Evolutionary conservation across 2,113 vertebrate genomes (phyloP), one percentile per base, ranked within the genome.

Genomic region (Chloropsis hardwickii): DNA sequence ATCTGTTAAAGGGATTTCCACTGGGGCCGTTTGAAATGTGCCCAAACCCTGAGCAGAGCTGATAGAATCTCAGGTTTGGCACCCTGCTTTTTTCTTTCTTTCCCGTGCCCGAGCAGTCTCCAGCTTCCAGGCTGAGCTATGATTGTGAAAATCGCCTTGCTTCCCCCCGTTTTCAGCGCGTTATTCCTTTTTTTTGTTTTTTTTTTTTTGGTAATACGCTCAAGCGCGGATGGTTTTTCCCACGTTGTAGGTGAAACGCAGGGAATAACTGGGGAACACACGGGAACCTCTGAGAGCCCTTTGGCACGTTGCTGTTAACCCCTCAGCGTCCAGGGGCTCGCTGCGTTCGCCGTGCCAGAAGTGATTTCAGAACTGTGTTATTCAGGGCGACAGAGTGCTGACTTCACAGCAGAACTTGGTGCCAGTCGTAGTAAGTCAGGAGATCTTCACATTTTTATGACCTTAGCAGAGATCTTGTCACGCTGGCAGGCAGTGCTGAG

Each of bases 281-380:
- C 9, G 18, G 20, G 44, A 58, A 2, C 19, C 44, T 35, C 72
- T 62, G 6, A 50, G 73, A 5, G 16, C 3, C 29, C 9, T 18
- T 19, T 51, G 42, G n/a, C 20, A 17, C 16, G 1, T 47, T 24
- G 39, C 70, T 84, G 78, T 54, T 56, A 33, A 50, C 62, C 58
- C 10, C 0, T 8, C 66, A 8, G 14, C 2, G 2, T 51, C 66
- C 28, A 60, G 60, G 33, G 64, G 1, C 10, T 39, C 2, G 0
- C 48, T 44, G 58, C 10, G 1, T 9, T 21, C 11, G 0, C 11
- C 2, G 0, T 69, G n/a, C 22, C 76, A 47, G 81, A 51, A 89
- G 65, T 4, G 8, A 37, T 86, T 82, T 79, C 67, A 69, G 90
- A 92, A 4, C 45, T 39, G 0, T 15, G 3, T 42, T 53, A 4